Base-by-base conservation (phyloP, 1,140 invertebrate genomes). In the Cherax quadricarinatus region DNA sequence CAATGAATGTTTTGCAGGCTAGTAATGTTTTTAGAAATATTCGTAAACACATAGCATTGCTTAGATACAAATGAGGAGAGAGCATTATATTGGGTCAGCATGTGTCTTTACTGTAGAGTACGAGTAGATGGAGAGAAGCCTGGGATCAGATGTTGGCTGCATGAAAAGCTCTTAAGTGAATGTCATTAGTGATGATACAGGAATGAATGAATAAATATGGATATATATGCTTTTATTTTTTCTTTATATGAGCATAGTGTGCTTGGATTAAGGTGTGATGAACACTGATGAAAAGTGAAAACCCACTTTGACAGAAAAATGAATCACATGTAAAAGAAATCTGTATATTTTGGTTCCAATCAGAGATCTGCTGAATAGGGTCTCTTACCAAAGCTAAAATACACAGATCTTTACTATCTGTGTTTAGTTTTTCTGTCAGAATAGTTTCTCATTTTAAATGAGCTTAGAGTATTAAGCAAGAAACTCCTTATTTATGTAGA, bases 1-100 rank as follows among this genome's bases (percentile, higher is more conserved):
- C 53, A 24, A 85, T 66, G 41, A 49, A 48, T 66, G 73, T 82
- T 78, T 80, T 75, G 79, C 21, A 83, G 24, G 79, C 51, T 92
- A 81, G 79, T 81, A 41, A 79, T 49, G 30, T 49, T 3, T 49
- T 48, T 53, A 81, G 48, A 81, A 49, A 51, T 18, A 21, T 48
- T 51, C 48, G 51, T 53, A 81, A 18, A 81, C 16, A 80, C n/a
- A 49, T n/a, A 75, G 70, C 70, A 75, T 30, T 75, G 70, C 70
- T 7, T 30, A 75, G 24, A 75, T n/a, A 75, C n/a, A 30, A 75
- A n/a, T 30, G 70, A 75, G 70, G 30, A 30, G 30, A 75, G 30
- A 75, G 70, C 70, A 75, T 75, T 21, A 75, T 75, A 41, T 41
- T 41, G 70, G 24, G 30, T 12, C 30, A 6, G 70, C 70, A 75